Evolutionary conservation across 2,888 invertebrate species (phyloP), one percentile per base, ranked within the genome.

Genomic region (Clistopyga incitator): DNA sequence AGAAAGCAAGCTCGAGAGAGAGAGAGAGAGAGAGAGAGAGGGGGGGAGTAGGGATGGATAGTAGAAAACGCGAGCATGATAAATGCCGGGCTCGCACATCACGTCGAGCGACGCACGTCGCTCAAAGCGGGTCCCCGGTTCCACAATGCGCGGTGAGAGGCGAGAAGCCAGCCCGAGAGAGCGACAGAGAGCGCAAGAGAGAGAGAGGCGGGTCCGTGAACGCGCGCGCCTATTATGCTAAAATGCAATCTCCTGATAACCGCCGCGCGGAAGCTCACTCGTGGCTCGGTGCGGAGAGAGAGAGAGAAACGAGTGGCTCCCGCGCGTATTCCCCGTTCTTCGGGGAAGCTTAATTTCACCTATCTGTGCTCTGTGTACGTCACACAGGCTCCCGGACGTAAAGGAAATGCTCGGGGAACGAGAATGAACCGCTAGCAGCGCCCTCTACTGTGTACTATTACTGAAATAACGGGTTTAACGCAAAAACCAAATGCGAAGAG

Each of bases 211-310:
- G 86, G 72, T 87, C 86, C 87, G 86, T 82, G 85, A 86, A 78
- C 78, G 82, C 85, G 78, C 84, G 84, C 83, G 81, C 82, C 90
- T 85, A 90, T 90, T 90, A 90, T 90, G 89, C 89, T 89, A 88
- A 90, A 90, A 89, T 88, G 88, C 90, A 90, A 90, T 90, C 90
- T 90, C 87, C 89, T 86, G 89, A 90, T 90, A 90, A 89, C 88
- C 89, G 84, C 87, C 90, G 85, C 54, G 61, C 52, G 71, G 47
- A 64, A 70, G 70, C 70, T 78, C 54, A 15, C 56, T 42, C 42
- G 68, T 45, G 45, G 52, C 4, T n/a, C 3, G 59, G 56, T 54
- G 68, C n/a, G n/a, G n/a, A n/a, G n/a, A n/a, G n/a, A n/a, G n/a
- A n/a, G 68, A 67, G 29, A 59, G 59, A 25, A 47, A 42, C 59